These are phyloP conservation scores for Drosophila anceps DNA, from an alignment of 2,888 invertebrate species.

Conservation along the genomic window DNA sequence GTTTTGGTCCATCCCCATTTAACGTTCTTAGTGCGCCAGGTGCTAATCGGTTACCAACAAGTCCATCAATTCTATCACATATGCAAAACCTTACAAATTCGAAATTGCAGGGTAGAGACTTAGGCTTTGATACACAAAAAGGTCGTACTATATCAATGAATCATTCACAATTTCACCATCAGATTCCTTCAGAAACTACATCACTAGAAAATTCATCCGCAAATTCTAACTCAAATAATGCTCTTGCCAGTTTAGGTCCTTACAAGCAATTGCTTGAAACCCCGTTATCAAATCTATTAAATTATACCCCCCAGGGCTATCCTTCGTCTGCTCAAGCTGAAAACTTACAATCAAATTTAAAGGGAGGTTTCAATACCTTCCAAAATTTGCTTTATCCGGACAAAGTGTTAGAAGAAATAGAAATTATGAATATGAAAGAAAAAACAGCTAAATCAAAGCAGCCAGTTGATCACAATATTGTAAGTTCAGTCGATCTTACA, in stretches of 20 bases:
- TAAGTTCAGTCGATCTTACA: constrained; percentile 46
- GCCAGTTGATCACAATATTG: constrained; percentile 19
- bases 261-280: constrained; percentile 58
- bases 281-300: constrained; percentile 47
- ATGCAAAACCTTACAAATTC: constrained; percentile 32
- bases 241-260: constrained; percentile 40
- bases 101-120: constrained; percentile 35
- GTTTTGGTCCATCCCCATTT: constrained; percentile 31
- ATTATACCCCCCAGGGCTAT: constrained; percentile 44
- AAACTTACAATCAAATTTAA: constrained; percentile 28
- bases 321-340: constrained; percentile 20
- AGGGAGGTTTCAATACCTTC: constrained; percentile 1
- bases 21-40: constrained; percentile 23
- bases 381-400: constrained; percentile 28
- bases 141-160: constrained; percentile 23
- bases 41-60: constrained; percentile 31
- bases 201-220: constrained; percentile 11
- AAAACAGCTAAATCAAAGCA: constrained; percentile 22
- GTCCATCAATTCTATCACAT: constrained; percentile 40
- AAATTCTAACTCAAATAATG: constrained; percentile 32
- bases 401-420: constrained; percentile 23
- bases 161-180: constrained; percentile 32
- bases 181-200: constrained; percentile 24
- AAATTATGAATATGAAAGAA: constrained; percentile 30
- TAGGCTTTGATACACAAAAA: constrained; percentile 36